Evolutionary conservation across 2,888 invertebrate species (phyloP).

Genomic region (Plagodis dolabraria): DNA sequence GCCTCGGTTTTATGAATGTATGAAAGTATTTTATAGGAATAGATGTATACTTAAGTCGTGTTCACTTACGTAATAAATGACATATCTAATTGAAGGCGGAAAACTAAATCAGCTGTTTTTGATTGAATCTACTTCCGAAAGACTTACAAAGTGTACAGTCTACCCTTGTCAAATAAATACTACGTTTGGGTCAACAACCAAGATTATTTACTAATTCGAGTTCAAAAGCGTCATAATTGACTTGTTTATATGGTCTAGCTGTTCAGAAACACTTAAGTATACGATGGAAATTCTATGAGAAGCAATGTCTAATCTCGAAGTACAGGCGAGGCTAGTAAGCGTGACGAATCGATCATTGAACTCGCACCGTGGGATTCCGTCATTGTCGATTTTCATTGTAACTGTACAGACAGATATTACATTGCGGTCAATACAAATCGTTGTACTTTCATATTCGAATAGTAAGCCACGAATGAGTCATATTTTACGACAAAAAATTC

Average conservation of each 20-base stretch:
- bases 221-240: slow-evolving; percentile 54
- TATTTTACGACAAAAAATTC: slow-evolving; percentile 41
- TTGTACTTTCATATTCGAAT: slow-evolving; percentile 33
- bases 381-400: slow-evolving; percentile 71
- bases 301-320: slow-evolving; percentile 52
- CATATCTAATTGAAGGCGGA: too few species aligned
- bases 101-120: neutral
- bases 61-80: too few species aligned
- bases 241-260: slow-evolving; percentile 45
- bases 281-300: slow-evolving; percentile 25
- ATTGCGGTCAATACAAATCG: slow-evolving; percentile 54
- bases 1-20: too few species aligned
- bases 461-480: slow-evolving; percentile 52
- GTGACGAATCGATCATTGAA: slow-evolving; percentile 72
- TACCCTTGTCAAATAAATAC: slow-evolving; percentile 23
- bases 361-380: slow-evolving; percentile 71
- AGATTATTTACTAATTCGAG: slow-evolving; percentile 23
- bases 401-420: slow-evolving; percentile 68
- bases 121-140: slow-evolving; percentile 2
- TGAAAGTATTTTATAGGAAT: too few species aligned
- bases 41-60: too few species aligned
- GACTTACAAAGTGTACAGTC: slow-evolving; percentile 6
- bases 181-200: slow-evolving; percentile 34
- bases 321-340: slow-evolving; percentile 60
- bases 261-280: slow-evolving; percentile 6